Base-by-base conservation (phyloP, 2,797 vertebrate species). In the Macroramphosus scolopax region DNA sequence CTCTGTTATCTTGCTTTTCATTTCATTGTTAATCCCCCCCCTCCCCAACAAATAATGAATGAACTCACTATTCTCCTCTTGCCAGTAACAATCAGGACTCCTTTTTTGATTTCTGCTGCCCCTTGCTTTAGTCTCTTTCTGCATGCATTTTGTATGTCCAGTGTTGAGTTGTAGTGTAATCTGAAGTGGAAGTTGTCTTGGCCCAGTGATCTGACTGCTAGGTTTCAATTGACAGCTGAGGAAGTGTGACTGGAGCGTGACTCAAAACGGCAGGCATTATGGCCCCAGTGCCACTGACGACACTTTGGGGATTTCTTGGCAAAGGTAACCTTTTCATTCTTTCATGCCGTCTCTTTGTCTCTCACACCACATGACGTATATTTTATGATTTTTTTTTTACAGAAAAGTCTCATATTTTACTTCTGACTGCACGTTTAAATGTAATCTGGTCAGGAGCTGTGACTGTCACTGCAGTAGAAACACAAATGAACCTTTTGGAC, bases 191-290 rank as follows among this genome's bases (percentile, higher is more conserved):
- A 92, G 94, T 93, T 93, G 93, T 97, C 91, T 93, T 96, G 92
- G 85, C 95, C 91, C 93, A 96, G 93, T 97, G 85, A 84, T 71
- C 96, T 98, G 95, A 98, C 95, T 89, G 95, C 93, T 95, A 97
- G 95, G 93, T 98, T 98, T 98, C 92, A 94, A 98, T 98, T 98
- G 96, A 98, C 96, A 98, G 96, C 96, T 98, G 93, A 98, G 95
- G 93, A 96, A 98, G 94, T 98, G 95, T 98, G 96, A 98, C 96
- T 98, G 96, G 95, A 98, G 95, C 95, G 93, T 97, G 96, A 98
- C 95, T 96, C 95, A 97, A 96, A 97, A 97, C 95, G 93, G 94
- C 95, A 97, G 95, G 93, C 95, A 97, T 95, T 98, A 97, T 95
- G 97, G 96, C 94, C 93, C 96, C 94, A 94, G 93, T 96, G 91